phyloP scores from a whole-genome alignment of 2,113 vertebrate species.

The Lanius ludovicianus region DNA sequence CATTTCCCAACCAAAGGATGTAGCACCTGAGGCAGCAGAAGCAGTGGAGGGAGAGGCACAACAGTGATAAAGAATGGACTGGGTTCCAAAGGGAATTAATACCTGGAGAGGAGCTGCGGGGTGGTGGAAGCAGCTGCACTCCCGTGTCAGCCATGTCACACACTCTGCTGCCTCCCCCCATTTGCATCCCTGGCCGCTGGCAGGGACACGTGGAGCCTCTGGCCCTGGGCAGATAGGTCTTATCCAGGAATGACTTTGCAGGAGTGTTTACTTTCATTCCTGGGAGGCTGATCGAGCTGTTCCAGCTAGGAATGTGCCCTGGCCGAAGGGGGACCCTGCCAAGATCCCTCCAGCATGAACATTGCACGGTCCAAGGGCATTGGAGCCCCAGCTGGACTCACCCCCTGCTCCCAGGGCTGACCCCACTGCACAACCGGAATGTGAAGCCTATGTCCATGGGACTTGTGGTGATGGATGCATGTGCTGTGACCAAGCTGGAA shows the following conservation, averaged over 20 bases:
- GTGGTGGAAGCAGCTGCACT: neutral
- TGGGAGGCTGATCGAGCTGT: neutral
- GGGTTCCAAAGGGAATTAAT: neutral
- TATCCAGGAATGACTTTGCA: slow-evolving; percentile 4
- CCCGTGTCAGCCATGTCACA: neutral
- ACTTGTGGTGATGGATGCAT: accelerated
- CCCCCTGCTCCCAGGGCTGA: accelerated
- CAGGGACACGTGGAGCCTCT: neutral
- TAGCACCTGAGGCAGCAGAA: neutral
- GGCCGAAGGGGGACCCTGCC: neutral
- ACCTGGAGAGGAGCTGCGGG: neutral
- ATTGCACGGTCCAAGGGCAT: neutral
- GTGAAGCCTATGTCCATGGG: accelerated
- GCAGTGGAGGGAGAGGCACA: neutral
- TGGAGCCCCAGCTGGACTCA: accelerated
- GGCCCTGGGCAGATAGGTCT: neutral
- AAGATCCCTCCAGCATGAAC: neutral
- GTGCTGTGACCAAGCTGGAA: neutral
- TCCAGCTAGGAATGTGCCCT: neutral
- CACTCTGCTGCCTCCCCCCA: neutral
- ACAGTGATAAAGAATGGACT: accelerated
- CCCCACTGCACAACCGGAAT: accelerated
- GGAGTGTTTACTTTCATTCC: slow-evolving; percentile 23
- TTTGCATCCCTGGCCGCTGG: neutral
- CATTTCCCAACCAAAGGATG: neutral